A percentile compares a stretch with the other conserved stretches of the same genome.
Evolutionary conservation across 2,797 vertebrate genomes (phyloP).

Genomic region (Trachops cirrhosus): DNA sequence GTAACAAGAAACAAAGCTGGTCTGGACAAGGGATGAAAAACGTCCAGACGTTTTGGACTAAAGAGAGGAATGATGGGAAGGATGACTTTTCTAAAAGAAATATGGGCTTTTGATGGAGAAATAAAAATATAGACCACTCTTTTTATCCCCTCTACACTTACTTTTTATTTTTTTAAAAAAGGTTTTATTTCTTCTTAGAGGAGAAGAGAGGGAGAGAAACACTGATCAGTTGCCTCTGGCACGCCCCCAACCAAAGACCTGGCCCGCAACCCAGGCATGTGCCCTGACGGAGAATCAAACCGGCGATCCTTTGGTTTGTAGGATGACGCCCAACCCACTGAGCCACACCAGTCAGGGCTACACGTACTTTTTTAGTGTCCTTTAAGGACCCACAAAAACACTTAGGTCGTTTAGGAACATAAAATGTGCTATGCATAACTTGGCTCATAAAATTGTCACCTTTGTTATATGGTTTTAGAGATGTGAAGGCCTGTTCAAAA

Average conservation of each 20-base stretch:
- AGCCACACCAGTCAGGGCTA: background rate
- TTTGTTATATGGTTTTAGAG: slow-evolving; percentile 66
- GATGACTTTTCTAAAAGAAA: slow-evolving; percentile 31
- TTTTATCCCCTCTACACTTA: background rate
- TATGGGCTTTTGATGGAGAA: slow-evolving; percentile 1
- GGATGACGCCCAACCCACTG: background rate
- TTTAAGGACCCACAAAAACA: slow-evolving; percentile 71
- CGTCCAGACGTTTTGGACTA: background rate
- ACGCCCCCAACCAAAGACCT: background rate
- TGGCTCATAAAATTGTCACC: slow-evolving; percentile 75
- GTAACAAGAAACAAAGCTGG: background rate
- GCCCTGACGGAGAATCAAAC: background rate
- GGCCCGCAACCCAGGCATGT: background rate
- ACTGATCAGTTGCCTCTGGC: background rate
- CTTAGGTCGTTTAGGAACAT: slow-evolving; percentile 65
- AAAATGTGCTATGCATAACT: slow-evolving; percentile 68
- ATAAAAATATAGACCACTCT: background rate
- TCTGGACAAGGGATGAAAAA: background rate
- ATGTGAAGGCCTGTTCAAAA: slow-evolving; percentile 51
- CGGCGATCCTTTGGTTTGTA: background rate
- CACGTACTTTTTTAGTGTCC: slow-evolving; percentile 60
- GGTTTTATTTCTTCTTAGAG: background rate
- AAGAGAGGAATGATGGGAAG: background rate
- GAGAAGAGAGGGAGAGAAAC: background rate
- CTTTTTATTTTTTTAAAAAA: background rate